Evolutionary conservation across 1,140 invertebrate species (phyloP), one percentile per base, ranked within the genome.

Genomic region (Zaprionus africanus): DNA sequence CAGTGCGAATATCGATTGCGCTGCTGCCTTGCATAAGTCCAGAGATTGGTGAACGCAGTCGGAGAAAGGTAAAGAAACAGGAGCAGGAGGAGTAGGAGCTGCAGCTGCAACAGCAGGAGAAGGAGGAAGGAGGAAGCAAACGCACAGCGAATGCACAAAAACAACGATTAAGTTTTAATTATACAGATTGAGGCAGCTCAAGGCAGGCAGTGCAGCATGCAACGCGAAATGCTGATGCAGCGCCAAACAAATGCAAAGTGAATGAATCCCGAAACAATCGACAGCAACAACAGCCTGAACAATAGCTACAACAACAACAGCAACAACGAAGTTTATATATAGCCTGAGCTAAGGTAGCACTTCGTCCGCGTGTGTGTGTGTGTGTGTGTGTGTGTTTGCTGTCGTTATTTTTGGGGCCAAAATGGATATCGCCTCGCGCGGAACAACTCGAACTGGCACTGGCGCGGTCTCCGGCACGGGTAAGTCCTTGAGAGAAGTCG

Each of bases 11-110:
- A 91, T 91, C 84, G 90, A 91, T 91, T 88, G 88, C 81, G 84
- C 81, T 81, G 84, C 49, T 83, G 85, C 85, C 88, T 91, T 91
- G 88, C 88, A 91, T 91, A 91, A 91, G 88, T 91, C 88, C 88
- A 80, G 71, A 84, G 68, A 78, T 80, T 75, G 62, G 61, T 66
- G 54, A 69, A 73, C 56, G 63, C 74, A 77, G 53, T 22, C 5
- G 22, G 24, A 69, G 60, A 17, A 26, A 57, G 2, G 0, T 12
- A 7, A 49, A 62, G 28, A 6, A 36, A 3, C 28, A 3, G 28
- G 7, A 22, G 36, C 15, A 36, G 13, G 13, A 22, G 51, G 19
- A 46, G 41, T 31, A 51, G 17, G 22, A 28, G 28, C 4, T 4
- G 28, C 19, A 43, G 38, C 24, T 34, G 31, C 34, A 67, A 54